Base-by-base conservation (phyloP, 37 sponge, comb jelly and placozoan species). In the Beroe ovata region DNA sequence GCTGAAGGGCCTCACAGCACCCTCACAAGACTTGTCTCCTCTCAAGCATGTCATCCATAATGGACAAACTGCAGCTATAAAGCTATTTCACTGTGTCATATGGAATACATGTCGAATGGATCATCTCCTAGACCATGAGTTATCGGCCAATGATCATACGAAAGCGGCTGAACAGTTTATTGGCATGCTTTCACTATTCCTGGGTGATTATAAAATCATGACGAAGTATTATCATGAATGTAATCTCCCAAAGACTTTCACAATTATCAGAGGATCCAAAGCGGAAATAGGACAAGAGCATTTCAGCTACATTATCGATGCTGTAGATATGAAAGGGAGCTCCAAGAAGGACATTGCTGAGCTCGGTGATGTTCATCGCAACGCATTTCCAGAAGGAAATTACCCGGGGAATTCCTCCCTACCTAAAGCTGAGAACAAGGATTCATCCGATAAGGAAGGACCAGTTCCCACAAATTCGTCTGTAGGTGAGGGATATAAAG, bases 191-290 rank as follows among this genome's bases (percentile, higher is more conserved):
- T 77, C 84, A 3, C 47, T 42, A 41, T 11, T 77, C 8, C 54
- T 77, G 16, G 84, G 84, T 21, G 84, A 77, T 42, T 25, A 16
- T 39, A 30, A 77, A 4, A 4, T 77, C 25, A 77, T 77, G 84
- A 42, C 84, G 1, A 39, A 42, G 22, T 77, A 77, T 25, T 77
- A 77, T 77, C 84, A 77, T 77, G 84, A 42, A 35, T 77, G 84
- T 23, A 77, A 77, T 54, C 47, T 77, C 25, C 36, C 84, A 2
- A 77, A 77, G 21, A 77, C 84, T 42, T 42, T 77, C 23, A 35
- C 47, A 3, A 21, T 77, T 8, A 77, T 77, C 35, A 77, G 41
- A 40, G 41, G 28, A 23, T 42, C 54, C 1, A 42, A 42, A 22
- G 84, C 84, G 6, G 54, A 77, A 42, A 54, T 77, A 8, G 84